Base-by-base conservation (phyloP, 2,797 vertebrate species). In the Siniperca scherzeri region DNA sequence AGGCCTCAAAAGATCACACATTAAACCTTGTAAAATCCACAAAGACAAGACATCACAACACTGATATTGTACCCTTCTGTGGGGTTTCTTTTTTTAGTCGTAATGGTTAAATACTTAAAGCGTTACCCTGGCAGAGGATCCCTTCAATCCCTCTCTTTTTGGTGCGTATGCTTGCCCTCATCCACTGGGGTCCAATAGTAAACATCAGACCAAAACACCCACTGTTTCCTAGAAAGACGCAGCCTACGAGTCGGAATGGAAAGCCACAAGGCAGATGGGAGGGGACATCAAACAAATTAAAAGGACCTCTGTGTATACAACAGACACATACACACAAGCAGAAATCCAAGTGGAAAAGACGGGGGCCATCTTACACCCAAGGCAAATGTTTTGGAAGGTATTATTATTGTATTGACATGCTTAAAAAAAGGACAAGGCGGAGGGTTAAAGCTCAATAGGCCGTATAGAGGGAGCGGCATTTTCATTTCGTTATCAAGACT, bases 271-370 rank as follows among this genome's bases (percentile, higher is more conserved):
- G 83, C 84, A 91, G 91, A 93, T 88, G 87, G 91, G 87, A 87
- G 87, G 90, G 84, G 87, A 94, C 89, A 92, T 94, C 94, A 95
- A 95, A 96, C 93, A 96, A 95, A 96, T 95, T 91, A 95, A 95
- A 95, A 91, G 89, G 89, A 91, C 87, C 86, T 90, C 79, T 93
- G 91, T 93, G 89, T 93, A 84, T 90, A 91, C 85, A 89, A 64
- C 70, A 64, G 8, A 44, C 64, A 42, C 40, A 65, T n/a, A 44
- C 9, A 82, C 55, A 86, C 66, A 72, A 27, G 30, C 64, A 42
- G 60, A 75, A n/a, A 78, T 64, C 61, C 71, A 59, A 86, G 82
- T 86, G 85, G 82, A 87, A 91, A 88, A 86, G 74, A 74, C 40
- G 10, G 76, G 74, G 70, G 64, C 70, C 85, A 75, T 82, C 77